Conservation (phyloP, 1,140 invertebrate genomes). For the Drosophila mayri region DNA sequence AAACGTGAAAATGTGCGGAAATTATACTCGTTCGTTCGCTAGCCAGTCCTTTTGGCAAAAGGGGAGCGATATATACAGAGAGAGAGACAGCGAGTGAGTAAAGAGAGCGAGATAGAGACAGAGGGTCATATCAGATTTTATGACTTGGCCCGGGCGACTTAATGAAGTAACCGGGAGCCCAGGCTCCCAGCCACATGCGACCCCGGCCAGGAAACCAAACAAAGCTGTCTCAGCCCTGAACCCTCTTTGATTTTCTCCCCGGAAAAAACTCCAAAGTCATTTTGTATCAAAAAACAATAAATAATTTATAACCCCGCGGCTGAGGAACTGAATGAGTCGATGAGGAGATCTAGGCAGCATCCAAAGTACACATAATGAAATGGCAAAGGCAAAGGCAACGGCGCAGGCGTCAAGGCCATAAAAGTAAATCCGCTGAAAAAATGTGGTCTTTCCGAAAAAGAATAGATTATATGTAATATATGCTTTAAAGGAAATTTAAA, state of each 20-base stretch:
- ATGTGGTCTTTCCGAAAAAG: not conserved
- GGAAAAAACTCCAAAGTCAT: constrained; percentile 24
- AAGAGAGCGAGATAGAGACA: not conserved
- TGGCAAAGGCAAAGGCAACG: not conserved
- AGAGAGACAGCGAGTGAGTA: not conserved
- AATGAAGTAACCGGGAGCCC: constrained; percentile 61
- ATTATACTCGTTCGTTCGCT: constrained; percentile 64
- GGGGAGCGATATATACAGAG: not conserved
- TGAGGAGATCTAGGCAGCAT: constrained; percentile 50
- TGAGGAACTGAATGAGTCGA: not conserved
- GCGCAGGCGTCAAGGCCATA: constrained; percentile 75
- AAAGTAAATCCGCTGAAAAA: constrained; percentile 50
- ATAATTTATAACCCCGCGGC: constrained; percentile 71
- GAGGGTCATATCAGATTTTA: constrained; percentile 67
- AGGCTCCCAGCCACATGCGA: constrained; percentile 54
- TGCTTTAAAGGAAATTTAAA: not conserved
- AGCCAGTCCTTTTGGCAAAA: constrained; percentile 36
- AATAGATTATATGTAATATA: not conserved
- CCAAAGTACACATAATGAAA: constrained; percentile 41
- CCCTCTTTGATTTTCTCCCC: constrained; percentile 10
- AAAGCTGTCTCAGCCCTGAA: constrained; percentile 24
- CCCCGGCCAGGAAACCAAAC: constrained; percentile 7
- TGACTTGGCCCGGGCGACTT: constrained; percentile 65
- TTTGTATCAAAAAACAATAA: constrained; percentile 69
- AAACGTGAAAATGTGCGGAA: constrained; percentile 82